Evolutionary conservation across 2,797 vertebrate genomes (phyloP), one percentile per base, ranked within the genome.

Genomic region (Acrossocheilus fasciatus): DNA sequence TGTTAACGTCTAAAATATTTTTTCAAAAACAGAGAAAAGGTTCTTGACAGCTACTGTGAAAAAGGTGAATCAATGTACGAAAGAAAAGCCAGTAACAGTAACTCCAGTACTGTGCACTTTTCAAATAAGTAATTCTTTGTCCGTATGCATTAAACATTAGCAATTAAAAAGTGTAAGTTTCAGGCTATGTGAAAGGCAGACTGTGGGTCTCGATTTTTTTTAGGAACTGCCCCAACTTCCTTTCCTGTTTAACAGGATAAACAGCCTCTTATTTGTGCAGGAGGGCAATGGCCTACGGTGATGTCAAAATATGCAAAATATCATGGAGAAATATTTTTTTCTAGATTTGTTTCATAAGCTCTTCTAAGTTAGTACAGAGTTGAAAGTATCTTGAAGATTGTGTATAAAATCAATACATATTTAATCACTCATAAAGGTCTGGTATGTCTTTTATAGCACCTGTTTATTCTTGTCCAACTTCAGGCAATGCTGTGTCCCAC

Each of bases 1-100:
- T 92, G 92, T 91, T 90, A 91, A 90, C 89, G 90, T 91, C 93
- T 94, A 90, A 91, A 95, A 91, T 84, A 72, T 89, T 50, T 41
- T 68, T 73, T 88, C 39, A 84, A 81, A 84, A 91, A 83, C 75
- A 52, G 34, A 74, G 57, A 74, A 66, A 81, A 74, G 30, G 85
- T 81, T 88, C 77, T 50, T 85, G 88, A 89, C 82, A 85, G 90
- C 77, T 86, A 78, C 79, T 81, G 79, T 72, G 34, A 84, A 83
- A 88, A 83, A 88, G 66, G 85, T 62, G 69, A 52, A 69, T 52
- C 59, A 43, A 23, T 72, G 66, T 85, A 69, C 23, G 86, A 87
- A 86, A 82, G 39, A 77, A 81, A 78, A 34, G 89, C 87, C 77
- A 70, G 54, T 87, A 14, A 20, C 6, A 66, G 78, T n/a, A 23